These are phyloP conservation scores for Biston stratarius DNA, from an alignment of 2,888 invertebrate species.

Conservation along the genomic window DNA sequence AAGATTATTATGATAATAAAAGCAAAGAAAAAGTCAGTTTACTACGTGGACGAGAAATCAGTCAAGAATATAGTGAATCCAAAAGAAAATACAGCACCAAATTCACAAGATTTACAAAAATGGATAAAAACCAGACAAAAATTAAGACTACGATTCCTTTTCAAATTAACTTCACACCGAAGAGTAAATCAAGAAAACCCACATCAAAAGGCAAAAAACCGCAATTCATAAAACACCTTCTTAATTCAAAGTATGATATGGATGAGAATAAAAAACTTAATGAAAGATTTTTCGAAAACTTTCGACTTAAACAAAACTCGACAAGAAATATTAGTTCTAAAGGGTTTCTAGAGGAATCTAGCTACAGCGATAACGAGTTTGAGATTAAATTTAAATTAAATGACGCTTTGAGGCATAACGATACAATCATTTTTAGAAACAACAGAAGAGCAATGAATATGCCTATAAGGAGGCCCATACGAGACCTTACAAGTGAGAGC, in stretches of 20 bases:
- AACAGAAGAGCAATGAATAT: not conserved
- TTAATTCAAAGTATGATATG: not conserved
- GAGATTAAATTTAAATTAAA: slow-evolving; percentile 1
- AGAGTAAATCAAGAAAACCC: not conserved
- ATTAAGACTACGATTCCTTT: not conserved
- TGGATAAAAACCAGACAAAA: not conserved
- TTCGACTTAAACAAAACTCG: not conserved
- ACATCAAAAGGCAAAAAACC: not conserved
- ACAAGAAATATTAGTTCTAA: not conserved
- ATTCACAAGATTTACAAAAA: not conserved
- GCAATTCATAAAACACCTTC: not conserved
- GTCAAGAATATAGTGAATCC: not conserved
- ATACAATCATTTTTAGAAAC: not conserved
- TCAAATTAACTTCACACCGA: not conserved
- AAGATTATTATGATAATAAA: slow-evolving; percentile 1
- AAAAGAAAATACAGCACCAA: not conserved
- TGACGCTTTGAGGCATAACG: slow-evolving; percentile 8
- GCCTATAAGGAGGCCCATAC: not conserved
- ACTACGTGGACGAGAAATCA: too few relatives aligned
- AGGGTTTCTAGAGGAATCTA: slow-evolving; percentile 3
- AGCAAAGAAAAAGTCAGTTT: not conserved
- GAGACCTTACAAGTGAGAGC: slow-evolving; percentile 1
- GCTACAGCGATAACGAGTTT: slow-evolving; percentile 6
- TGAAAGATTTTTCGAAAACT: slow-evolving; percentile 5
- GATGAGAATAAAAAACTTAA: not conserved